Conservation (phyloP, 2,888 invertebrate genomes). For the Eilema depressum region DNA sequence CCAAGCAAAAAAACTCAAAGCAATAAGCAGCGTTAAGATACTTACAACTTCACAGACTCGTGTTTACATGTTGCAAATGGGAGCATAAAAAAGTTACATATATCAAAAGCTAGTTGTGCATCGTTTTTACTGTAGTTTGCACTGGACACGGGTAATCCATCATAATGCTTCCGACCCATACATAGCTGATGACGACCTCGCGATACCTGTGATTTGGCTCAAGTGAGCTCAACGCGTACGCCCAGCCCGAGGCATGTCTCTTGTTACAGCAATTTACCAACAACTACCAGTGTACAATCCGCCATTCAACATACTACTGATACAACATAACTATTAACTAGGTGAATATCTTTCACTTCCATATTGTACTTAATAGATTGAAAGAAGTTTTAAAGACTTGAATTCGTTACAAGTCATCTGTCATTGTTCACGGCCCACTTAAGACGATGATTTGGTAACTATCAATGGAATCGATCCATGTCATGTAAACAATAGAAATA, state of each 20-base stretch:
- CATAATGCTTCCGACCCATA: slow-evolving; percentile 61
- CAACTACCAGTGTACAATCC: slow-evolving; percentile 21
- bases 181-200: slow-evolving; percentile 50
- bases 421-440: slow-evolving; percentile 63
- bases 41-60: neutral
- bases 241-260: slow-evolving; percentile 42
- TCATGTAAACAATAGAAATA: slow-evolving; percentile 67
- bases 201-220: slow-evolving; percentile 57
- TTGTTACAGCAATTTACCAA: slow-evolving; percentile 36
- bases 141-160: slow-evolving; percentile 69
- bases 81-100: slow-evolving; percentile 14
- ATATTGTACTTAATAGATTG: slow-evolving; percentile 31
- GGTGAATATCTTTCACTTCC: slow-evolving; percentile 30
- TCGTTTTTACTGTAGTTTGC: slow-evolving; percentile 62
- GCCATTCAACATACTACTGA: slow-evolving; percentile 18
- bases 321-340: slow-evolving; percentile 21
- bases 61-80: slow-evolving; percentile 1
- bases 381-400: slow-evolving; percentile 41
- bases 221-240: slow-evolving; percentile 16
- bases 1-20: neutral
- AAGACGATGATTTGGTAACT: slow-evolving; percentile 61
- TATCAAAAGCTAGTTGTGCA: slow-evolving; percentile 31
- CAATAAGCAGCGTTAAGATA: slow-evolving; percentile 4
- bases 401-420: slow-evolving; percentile 55
- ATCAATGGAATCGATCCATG: slow-evolving; percentile 60